Base-by-base conservation (phyloP, 2,888 invertebrate genomes). In the Isoperla grammatica region DNA sequence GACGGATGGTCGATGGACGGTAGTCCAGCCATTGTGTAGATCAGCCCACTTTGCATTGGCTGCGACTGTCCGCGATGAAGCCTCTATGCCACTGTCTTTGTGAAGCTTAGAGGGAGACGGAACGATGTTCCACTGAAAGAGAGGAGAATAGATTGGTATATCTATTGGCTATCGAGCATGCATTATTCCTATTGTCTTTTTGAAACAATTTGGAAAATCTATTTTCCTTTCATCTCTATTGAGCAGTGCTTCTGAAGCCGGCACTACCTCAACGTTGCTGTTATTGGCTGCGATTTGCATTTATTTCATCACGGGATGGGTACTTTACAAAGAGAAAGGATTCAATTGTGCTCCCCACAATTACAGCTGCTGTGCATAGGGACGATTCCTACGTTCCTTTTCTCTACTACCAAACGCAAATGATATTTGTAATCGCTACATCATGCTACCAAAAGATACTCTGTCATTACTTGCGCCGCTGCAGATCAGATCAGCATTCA, bases 161-260 rank as follows among this genome's bases (percentile, higher is more conserved):
- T 53, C 53, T 53, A 53, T 53, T 53, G 53, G 53, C 53, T 53
- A 53, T 53, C 53, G 35, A 23, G 53, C 13, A 35, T 53, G 39
- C 39, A 53, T 53, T 53, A 53, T 53, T 53, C 39, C 53, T 53
- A 53, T 53, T 53, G 53, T 53, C 53, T 53, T 39, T 53, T 53
- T 53, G 37, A 53, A 53, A 53, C 53, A 53, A 53, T 53, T 53
- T 53, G n/a, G 12, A 37, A 53, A 53, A 39, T 19, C 53, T 20
- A 35, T 53, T 53, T 53, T 20, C 53, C 39, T 53, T 53, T 39
- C 37, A 39, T 39, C 39, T 39, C 13, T 17, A 17, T 53, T 46
- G 15, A 19, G 19, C 17, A 45, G 45, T 17, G 45, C 5, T 15
- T 45, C 17, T 37, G 17, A 15, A 29, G 49, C 23, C n/a, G 29